Conservation (phyloP, 2,797 vertebrate genomes). For the Microctenopoma stevenorrisi region DNA sequence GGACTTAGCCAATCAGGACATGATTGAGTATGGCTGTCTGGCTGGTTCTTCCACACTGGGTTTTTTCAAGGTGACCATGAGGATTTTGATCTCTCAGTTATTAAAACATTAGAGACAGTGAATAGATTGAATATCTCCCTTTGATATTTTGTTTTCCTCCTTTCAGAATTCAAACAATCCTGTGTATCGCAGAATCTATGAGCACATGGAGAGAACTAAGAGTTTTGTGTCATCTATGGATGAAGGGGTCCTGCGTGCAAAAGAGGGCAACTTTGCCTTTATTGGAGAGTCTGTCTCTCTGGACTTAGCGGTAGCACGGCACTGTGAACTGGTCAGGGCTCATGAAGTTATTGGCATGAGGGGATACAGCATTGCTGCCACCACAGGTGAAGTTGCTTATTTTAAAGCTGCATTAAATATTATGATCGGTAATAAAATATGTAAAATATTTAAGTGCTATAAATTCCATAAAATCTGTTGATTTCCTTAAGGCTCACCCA, state of each 20-base stretch:
- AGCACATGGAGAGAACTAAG: conserved; percentile 89
- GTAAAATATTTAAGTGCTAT: not conserved
- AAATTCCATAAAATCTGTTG: not conserved
- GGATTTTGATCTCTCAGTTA: not conserved
- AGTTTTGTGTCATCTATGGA: conserved; percentile 87
- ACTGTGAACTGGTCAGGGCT: conserved; percentile 87
- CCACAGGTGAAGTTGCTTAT: conserved; percentile 79
- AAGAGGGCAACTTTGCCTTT: conserved; percentile 88
- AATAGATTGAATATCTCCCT: not conserved
- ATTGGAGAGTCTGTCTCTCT: conserved; percentile 91
- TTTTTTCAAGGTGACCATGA: conserved; percentile 87
- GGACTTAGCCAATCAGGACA: conserved; percentile 89
- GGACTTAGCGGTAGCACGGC: conserved; percentile 86
- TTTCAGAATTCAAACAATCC: conserved; percentile 89
- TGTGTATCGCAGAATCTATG: conserved; percentile 87
- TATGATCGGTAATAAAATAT: not conserved
- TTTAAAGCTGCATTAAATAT: not conserved
- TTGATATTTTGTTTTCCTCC: conserved; percentile 16
- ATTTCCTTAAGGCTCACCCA: conserved; percentile 79
- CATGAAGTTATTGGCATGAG: conserved; percentile 89
- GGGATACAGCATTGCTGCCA: conserved; percentile 88
- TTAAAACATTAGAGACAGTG: not conserved
- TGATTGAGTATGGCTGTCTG: conserved; percentile 89
- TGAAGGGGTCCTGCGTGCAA: conserved; percentile 85
- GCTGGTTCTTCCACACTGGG: conserved; percentile 87